These are phyloP conservation scores for Zygaena filipendulae DNA, from an alignment of 2,888 invertebrate species.

Conservation along the genomic window DNA sequence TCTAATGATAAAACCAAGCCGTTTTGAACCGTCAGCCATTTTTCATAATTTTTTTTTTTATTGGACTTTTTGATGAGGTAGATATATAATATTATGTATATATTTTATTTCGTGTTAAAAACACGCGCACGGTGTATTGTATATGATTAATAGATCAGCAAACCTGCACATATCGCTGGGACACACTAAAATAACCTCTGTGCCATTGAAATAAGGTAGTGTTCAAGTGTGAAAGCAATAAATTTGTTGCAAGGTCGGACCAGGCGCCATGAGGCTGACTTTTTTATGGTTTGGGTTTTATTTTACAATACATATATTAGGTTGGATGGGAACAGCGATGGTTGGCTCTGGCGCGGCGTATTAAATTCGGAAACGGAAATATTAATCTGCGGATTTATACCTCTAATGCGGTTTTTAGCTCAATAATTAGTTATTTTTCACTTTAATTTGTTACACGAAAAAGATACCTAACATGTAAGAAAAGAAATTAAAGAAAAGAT, in stretches of 20 bases:
- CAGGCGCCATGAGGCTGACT: slow-evolving; percentile 44
- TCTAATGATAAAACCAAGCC: no score
- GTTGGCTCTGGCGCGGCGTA: no score
- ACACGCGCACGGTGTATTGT: slow-evolving; percentile 44
- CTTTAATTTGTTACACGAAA: no score
- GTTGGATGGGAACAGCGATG: not conserved
- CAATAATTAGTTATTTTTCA: not conserved
- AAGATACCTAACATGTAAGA: no score
- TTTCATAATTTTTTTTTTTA: slow-evolving; percentile 41
- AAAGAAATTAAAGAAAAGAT: no score
- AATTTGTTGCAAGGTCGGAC: slow-evolving; percentile 22
- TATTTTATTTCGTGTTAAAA: slow-evolving; percentile 61
- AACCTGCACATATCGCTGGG: slow-evolving; percentile 8
- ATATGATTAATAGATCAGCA: slow-evolving; percentile 52
- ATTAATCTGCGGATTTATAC: slow-evolving; percentile 1
- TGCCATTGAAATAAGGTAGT: slow-evolving; percentile 16
- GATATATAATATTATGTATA: no score
- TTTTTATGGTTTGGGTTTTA: not conserved
- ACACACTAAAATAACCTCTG: slow-evolving; percentile 22
- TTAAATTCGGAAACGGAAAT: no score
- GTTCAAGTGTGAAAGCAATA: slow-evolving; percentile 7
- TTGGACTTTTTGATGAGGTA: slow-evolving; percentile 41
- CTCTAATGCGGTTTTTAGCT: not conserved
- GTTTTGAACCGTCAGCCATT: slow-evolving; percentile 32
- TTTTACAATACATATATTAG: not conserved